phyloP scores from a whole-genome alignment of 2,797 vertebrate species.

The Brachyrhaphis roseni region DNA sequence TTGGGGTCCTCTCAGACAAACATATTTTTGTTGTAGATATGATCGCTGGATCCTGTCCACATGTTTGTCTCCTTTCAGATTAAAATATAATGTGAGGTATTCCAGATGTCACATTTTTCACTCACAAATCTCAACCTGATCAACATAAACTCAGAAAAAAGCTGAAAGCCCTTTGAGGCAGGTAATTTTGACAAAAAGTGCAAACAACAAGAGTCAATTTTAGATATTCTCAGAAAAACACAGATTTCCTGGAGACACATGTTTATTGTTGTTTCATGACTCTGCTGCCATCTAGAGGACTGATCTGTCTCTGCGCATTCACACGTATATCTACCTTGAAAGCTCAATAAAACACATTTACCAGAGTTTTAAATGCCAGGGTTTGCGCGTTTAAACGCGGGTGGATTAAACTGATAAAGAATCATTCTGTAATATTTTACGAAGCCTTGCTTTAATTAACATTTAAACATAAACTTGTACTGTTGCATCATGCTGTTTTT shows the following conservation, averaged over 20 bases:
- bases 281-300: constrained; percentile 70
- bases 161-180: neutral
- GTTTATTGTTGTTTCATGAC: constrained; percentile 20
- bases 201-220: neutral
- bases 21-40: neutral
- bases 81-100: neutral
- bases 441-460: neutral
- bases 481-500: neutral
- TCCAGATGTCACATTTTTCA: neutral
- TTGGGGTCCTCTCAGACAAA: neutral
- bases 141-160: neutral
- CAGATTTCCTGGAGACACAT: neutral
- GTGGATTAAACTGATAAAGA: neutral
- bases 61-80: neutral
- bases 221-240: neutral
- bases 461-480: neutral
- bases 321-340: neutral
- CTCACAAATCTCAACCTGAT: neutral
- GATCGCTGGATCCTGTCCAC: neutral
- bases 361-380: neutral
- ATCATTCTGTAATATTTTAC: neutral
- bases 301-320: neutral
- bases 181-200: neutral
- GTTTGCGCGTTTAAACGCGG: too few relatives aligned
- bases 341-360: neutral